A percentile compares a stretch with the other conserved stretches of the same genome.
These are phyloP conservation scores for Chaetophractus vellerosus DNA, from an alignment of 2,797 vertebrate genomes.

Conservation along the genomic window DNA sequence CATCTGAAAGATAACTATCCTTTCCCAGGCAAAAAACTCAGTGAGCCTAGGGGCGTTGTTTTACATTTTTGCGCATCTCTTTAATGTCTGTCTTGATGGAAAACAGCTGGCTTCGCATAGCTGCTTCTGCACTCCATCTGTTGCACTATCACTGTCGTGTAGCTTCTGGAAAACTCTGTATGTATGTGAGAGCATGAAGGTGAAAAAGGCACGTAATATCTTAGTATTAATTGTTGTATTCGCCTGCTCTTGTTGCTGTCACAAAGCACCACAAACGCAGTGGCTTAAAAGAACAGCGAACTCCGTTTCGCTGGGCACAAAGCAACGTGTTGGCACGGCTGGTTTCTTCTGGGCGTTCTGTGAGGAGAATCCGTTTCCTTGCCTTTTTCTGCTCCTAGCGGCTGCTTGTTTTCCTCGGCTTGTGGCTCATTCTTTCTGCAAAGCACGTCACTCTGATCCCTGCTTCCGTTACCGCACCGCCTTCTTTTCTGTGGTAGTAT, in stretches of 20 bases:
- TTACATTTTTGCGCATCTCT: conserved; percentile 17
- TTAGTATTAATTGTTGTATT: background rate
- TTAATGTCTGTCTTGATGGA: background rate
- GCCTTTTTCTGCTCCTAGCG: background rate
- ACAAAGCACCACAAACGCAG: background rate
- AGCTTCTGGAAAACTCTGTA: background rate
- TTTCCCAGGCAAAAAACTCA: conserved; percentile 27
- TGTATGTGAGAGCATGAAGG: background rate
- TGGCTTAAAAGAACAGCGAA: background rate
- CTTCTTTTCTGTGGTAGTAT: background rate
- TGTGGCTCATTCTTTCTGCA: background rate
- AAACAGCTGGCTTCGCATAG: background rate
- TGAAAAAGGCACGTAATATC: background rate
- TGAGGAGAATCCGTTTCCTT: background rate
- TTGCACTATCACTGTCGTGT: background rate
- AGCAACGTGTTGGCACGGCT: background rate
- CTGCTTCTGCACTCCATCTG: background rate
- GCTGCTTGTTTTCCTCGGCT: background rate
- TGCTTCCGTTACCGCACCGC: background rate
- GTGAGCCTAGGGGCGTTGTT: background rate
- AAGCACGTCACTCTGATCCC: background rate
- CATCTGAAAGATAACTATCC: background rate
- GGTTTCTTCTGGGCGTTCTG: background rate
- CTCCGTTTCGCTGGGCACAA: background rate
- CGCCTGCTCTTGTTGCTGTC: background rate